Evolutionary conservation across 2,113 vertebrate species (phyloP), one percentile per base, ranked within the genome.

Genomic region (Cygnus buccinator): DNA sequence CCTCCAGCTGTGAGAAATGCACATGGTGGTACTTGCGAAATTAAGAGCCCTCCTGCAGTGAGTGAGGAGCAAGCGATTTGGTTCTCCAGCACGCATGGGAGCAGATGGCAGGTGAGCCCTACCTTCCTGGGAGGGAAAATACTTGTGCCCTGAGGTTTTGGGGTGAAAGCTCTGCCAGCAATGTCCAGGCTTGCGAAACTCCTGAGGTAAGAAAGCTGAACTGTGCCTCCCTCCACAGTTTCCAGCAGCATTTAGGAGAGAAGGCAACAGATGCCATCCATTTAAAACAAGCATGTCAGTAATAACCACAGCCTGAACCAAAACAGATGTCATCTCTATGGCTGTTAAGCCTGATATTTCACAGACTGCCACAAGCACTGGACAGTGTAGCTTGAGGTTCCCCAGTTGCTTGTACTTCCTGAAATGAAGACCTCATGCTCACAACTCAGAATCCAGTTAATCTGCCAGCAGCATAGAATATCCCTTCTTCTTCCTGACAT

Each of bases 261-360:
- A 39, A 91, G 70, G 91, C 80, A 91, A 67, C 93, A 95, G 61
- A 94, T 78, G 91, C 95, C 93, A 89, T 84, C 80, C 94, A 91
- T 95, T 95, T 97, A 81, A 89, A 94, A 84, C 76, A 90, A 77
- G 83, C 61, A 50, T 80, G 76, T 93, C 93, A 93, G 86, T 41
- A 92, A 96, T 80, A 95, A 63, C 72, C 73, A 90, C 58, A 81
- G 89, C 73, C 76, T 96, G 93, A 97, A 78, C 89, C 93, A 92
- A 95, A 96, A 6, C 96, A 97, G 96, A 92, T 96, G 93, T 94
- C 76, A 63, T 74, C 68, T 71, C 77, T 4, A 3, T 46, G 77
- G 91, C 84, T 94, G 91, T 78, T 92, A 86, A 86, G 89, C 39
- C 84, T 94, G 93, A 94, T 29, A 43, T 79, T 97, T 67, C 93